These are phyloP conservation scores for Actenoides lindsayi DNA, from an alignment of 2,113 vertebrate genomes.

Conservation along the genomic window DNA sequence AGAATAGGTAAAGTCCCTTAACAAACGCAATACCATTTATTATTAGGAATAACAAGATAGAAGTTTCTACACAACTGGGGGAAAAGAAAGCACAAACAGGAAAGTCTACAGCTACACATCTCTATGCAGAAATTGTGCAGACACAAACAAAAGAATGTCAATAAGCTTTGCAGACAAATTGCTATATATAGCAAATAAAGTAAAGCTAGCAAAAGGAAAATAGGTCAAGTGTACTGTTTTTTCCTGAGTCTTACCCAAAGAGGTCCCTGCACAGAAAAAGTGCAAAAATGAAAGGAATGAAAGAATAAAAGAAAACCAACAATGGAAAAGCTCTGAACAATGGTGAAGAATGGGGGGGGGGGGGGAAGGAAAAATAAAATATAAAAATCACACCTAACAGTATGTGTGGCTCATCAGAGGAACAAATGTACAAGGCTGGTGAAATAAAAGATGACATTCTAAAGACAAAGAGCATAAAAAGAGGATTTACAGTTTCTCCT, in stretches of 20 bases:
- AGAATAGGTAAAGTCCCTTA: not conserved
- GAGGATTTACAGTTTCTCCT: not conserved
- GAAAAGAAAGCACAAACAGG: not conserved
- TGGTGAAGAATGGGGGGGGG: not conserved
- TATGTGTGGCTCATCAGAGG: not conserved
- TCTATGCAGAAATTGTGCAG: not conserved
- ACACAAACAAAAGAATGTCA: not conserved
- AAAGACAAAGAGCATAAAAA: not conserved
- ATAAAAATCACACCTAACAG: not conserved
- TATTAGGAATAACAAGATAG: not conserved
- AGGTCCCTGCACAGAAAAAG: slow-evolving; percentile 16
- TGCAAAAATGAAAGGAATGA: not conserved
- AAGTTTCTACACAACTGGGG: not conserved
- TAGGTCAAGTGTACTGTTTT: not conserved
- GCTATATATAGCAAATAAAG: not conserved
- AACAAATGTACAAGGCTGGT: not conserved
- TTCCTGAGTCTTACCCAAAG: slow-evolving; percentile 49
- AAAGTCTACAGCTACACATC: not conserved
- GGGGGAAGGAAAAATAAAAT: no score
- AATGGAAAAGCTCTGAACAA: not conserved
- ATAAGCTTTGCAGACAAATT: not conserved
- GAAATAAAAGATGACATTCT: not conserved
- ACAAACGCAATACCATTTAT: not conserved
- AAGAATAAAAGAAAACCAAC: not conserved
- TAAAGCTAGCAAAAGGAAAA: not conserved